These are phyloP conservation scores for Callionymus lyra DNA, from an alignment of 2,113 vertebrate genomes.

Conservation along the genomic window DNA sequence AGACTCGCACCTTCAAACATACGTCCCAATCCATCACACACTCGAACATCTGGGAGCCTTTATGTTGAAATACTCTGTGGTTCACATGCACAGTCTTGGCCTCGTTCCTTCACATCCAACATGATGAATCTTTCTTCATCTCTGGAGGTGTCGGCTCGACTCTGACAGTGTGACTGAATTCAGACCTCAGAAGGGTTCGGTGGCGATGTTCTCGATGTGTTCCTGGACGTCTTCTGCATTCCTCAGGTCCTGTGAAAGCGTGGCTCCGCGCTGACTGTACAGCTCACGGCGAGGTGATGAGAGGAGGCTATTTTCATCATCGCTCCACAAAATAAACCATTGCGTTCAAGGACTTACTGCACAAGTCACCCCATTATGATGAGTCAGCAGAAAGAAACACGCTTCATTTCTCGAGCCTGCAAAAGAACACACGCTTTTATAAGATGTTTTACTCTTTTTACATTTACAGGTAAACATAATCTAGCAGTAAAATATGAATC, in stretches of 20 bases:
- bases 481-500: slow-evolving; percentile 15
- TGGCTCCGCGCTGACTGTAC: not conserved
- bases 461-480: slow-evolving; percentile 17
- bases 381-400: too few relatives aligned
- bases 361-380: too few relatives aligned
- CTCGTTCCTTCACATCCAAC: slow-evolving; percentile 22
- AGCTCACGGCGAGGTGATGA: slow-evolving; percentile 10
- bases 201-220: slow-evolving; percentile 22
- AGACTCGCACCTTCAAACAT: slow-evolving; percentile 1
- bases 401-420: too few relatives aligned
- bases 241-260: slow-evolving; percentile 10
- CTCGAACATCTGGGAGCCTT: slow-evolving; percentile 51
- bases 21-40: not conserved
- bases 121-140: slow-evolving; percentile 35
- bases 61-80: slow-evolving; percentile 14
- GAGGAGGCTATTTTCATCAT: slow-evolving; percentile 2
- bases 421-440: too few relatives aligned
- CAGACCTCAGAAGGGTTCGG: slow-evolving; percentile 23
- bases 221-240: slow-evolving; percentile 38
- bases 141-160: slow-evolving; percentile 43
- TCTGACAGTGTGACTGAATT: slow-evolving; percentile 31
- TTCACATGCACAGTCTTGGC: too few relatives aligned
- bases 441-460: slow-evolving; percentile 1
- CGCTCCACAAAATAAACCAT: not conserved
- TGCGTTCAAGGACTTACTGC: too few relatives aligned